phyloP scores from a whole-genome alignment of 2,888 invertebrate species.

The Chalcosyrphus nemorum region DNA sequence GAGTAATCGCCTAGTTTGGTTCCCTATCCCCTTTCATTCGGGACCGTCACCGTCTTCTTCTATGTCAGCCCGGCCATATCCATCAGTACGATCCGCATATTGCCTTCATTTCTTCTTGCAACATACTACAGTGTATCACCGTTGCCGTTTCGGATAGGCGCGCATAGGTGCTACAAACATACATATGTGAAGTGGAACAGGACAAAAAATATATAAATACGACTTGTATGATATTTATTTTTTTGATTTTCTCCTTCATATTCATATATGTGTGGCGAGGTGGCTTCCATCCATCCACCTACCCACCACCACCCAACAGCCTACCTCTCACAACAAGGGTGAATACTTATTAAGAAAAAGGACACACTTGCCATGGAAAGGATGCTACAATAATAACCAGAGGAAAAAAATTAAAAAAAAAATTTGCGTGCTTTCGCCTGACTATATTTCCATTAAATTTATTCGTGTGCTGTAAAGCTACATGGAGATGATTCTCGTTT shows the following conservation, averaged over 20 bases:
- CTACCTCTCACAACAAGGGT: conserved; percentile 44
- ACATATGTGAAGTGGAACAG: neutral
- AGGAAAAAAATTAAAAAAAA: conserved; percentile 36
- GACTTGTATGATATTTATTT: conserved; percentile 38
- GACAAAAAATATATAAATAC: conserved; percentile 37
- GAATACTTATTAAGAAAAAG: conserved; percentile 72
- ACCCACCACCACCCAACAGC: neutral
- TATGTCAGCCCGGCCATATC: conserved; percentile 36
- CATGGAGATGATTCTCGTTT: conserved; percentile 18
- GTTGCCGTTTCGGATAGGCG: conserved; percentile 44
- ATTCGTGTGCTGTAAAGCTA: conserved; percentile 58
- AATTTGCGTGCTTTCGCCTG: conserved; percentile 52
- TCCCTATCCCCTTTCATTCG: neutral
- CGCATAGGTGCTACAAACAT: conserved; percentile 10
- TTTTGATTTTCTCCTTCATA: conserved; percentile 52
- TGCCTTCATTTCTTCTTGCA: conserved; percentile 67
- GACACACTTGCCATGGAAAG: conserved; percentile 67
- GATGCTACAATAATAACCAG: conserved; percentile 62
- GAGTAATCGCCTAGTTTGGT: conserved; percentile 70
- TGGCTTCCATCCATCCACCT: neutral
- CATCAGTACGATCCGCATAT: conserved; percentile 66
- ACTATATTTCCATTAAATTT: conserved; percentile 71
- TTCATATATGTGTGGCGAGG: conserved; percentile 34
- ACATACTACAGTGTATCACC: conserved; percentile 6
- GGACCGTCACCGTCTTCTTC: no score